Evolutionary conservation across 2,797 vertebrate genomes (phyloP).

Genomic region (Aratinga solstitialis): DNA sequence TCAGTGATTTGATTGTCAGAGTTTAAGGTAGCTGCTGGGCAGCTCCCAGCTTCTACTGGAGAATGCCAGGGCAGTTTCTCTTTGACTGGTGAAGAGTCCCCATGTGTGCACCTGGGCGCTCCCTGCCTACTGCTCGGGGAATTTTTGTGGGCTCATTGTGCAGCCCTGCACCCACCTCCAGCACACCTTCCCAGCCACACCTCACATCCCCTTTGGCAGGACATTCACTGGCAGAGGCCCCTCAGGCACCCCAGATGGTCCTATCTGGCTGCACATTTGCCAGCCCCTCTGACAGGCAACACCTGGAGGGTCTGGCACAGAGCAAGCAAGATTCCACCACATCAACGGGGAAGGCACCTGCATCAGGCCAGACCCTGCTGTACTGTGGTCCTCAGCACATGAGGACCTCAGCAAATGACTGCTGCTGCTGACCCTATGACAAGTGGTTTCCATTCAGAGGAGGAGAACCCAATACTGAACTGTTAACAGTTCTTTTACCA

Average conservation of each 20-base stretch:
- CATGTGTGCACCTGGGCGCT: neutral
- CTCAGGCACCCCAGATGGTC: neutral
- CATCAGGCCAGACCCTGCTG: neutral
- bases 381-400: neutral
- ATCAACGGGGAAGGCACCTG: neutral
- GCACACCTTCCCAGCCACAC: neutral
- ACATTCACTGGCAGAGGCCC: neutral
- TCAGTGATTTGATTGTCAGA: neutral
- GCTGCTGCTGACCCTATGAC: no score
- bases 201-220: fast-evolving
- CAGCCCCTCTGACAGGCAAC: neutral
- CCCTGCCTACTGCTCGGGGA: neutral
- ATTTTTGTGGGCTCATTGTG: fast-evolving
- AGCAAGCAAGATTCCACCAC: neutral
- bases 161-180: neutral
- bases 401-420: no score
- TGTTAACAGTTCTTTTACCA: neutral
- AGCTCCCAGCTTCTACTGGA: neutral
- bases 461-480: neutral
- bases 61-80: neutral
- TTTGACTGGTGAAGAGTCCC: neutral
- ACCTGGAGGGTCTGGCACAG: neutral
- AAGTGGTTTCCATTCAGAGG: neutral
- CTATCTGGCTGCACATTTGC: fast-evolving
- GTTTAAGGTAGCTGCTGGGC: neutral